Evolutionary conservation across 2,888 invertebrate species (phyloP).

Genomic region (Teleogryllus oceanicus): DNA sequence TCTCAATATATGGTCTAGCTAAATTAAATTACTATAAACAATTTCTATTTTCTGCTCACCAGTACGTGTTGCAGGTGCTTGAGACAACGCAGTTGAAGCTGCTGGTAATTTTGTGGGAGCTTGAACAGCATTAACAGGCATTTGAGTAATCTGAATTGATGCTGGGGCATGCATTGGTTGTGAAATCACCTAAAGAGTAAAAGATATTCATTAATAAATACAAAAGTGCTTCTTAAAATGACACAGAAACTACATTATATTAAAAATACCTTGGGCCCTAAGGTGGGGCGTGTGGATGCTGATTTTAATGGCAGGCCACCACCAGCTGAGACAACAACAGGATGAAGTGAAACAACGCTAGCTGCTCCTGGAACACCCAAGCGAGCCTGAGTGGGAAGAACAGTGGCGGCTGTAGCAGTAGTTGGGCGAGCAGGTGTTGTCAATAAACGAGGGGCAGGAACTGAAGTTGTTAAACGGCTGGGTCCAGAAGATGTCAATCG

Average conservation of each 20-base stretch:
- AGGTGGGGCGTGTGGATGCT: constrained; percentile 2
- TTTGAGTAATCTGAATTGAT: constrained; percentile 41
- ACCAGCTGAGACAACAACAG: constrained; percentile 33
- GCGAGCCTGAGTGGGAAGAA: constrained; percentile 18
- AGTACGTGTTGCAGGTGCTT: background rate
- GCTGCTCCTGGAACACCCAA: background rate
- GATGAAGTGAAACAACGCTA: constrained; percentile 34
- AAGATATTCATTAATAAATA: background rate
- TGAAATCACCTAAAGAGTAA: constrained; percentile 41
- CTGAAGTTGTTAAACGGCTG: background rate
- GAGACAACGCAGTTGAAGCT: background rate
- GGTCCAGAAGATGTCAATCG: background rate
- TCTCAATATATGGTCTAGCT: background rate
- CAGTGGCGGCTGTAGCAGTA: constrained; percentile 26
- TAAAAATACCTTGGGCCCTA: background rate
- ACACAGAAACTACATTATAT: background rate
- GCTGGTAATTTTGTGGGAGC: constrained; percentile 1
- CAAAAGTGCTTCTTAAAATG: background rate
- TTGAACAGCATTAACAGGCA: constrained; percentile 34
- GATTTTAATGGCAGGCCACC: constrained; percentile 28
- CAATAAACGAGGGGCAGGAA: background rate
- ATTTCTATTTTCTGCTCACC: background rate
- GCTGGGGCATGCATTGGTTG: constrained; percentile 42
- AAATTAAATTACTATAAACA: background rate
- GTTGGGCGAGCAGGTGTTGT: constrained; percentile 29